Evolutionary conservation across 2,797 vertebrate genomes (phyloP).

Genomic region (Phyllotis vaccarum): DNA sequence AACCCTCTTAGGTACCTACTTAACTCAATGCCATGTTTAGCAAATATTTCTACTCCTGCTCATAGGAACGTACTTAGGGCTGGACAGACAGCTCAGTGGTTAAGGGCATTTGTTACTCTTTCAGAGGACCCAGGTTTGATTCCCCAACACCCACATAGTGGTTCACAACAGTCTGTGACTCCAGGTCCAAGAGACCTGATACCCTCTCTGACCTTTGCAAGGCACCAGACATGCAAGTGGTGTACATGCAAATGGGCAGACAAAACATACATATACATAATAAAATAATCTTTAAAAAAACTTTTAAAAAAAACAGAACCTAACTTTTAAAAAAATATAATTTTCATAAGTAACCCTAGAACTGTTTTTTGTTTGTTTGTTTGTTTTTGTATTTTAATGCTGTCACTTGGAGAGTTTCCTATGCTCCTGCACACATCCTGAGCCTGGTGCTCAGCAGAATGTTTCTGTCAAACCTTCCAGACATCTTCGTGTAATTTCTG

Average conservation of each 20-base stretch:
- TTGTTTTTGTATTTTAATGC: too few relatives aligned
- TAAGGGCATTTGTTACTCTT: not conserved
- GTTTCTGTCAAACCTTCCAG: not conserved
- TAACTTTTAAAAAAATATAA: not conserved
- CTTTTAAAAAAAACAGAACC: too few relatives aligned
- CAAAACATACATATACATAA: not conserved
- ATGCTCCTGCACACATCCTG: fast-evolving
- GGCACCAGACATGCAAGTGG: not conserved
- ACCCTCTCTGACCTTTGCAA: not conserved
- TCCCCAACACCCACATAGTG: not conserved
- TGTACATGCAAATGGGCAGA: not conserved
- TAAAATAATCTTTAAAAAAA: not conserved
- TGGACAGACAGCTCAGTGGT: not conserved
- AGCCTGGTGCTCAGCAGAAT: not conserved
- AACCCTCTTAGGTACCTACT: not conserved
- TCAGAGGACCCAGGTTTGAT: not conserved
- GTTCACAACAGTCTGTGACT: not conserved
- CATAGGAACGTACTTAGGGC: not conserved
- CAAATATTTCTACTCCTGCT: not conserved
- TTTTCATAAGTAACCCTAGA: not conserved
- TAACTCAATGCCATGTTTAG: not conserved
- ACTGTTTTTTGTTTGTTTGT: not conserved
- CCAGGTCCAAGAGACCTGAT: not conserved
- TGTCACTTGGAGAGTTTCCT: not conserved
- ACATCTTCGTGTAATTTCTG: not conserved